phyloP scores from a whole-genome alignment of 2,888 invertebrate species.

The Pyralis farinalis region DNA sequence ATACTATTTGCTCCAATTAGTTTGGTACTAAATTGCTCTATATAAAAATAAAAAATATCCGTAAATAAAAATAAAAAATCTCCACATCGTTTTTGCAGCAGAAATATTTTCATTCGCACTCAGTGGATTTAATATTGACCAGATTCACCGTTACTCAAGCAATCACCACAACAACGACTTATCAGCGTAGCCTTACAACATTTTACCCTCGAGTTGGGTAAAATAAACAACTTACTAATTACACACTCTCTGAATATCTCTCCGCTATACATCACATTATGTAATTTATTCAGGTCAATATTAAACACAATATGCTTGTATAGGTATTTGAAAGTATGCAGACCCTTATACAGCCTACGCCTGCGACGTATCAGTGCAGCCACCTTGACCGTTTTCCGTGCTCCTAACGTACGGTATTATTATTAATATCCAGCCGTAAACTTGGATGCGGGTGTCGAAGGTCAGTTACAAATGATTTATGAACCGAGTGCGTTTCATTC shows the following conservation, averaged over 20 bases:
- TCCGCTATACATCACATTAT: too few species aligned
- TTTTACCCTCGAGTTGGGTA: not conserved
- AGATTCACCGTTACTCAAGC: too few species aligned
- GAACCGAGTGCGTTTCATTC: not conserved
- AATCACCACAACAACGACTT: too few species aligned
- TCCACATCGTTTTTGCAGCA: too few species aligned
- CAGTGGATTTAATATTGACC: too few species aligned
- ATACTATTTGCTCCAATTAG: too few species aligned
- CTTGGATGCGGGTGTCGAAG: conserved; percentile 42
- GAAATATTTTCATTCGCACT: too few species aligned
- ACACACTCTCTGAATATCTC: not conserved
- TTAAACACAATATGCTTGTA: conserved; percentile 4
- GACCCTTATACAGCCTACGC: conserved; percentile 7
- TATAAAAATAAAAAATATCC: too few species aligned
- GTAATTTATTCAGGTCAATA: conserved; percentile 11
- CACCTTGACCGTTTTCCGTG: conserved; percentile 52
- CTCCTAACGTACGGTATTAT: conserved; percentile 36
- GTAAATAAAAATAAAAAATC: too few species aligned
- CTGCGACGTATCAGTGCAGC: conserved; percentile 27
- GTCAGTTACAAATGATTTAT: conserved; percentile 17
- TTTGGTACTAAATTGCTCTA: too few species aligned
- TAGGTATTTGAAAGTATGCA: conserved; percentile 14
- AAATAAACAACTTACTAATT: too few species aligned
- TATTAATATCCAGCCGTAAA: conserved; percentile 39
- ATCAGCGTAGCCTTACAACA: too few species aligned